Evolutionary conservation across 2,113 vertebrate species (phyloP).

Genomic region (Notiomystis cincta): DNA sequence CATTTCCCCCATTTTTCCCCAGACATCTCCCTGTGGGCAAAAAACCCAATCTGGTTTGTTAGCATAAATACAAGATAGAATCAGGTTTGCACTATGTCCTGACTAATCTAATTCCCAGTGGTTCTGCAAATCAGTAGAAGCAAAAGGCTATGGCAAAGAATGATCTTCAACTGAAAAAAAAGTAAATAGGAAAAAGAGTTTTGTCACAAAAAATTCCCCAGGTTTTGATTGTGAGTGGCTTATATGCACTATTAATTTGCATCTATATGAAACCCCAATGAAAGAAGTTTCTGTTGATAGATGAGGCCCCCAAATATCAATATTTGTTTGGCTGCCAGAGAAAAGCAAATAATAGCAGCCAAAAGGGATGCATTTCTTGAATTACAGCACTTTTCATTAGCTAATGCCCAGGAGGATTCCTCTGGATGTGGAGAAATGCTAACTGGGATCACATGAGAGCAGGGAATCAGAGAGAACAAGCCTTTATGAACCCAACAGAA

Average conservation of each 20-base stretch:
- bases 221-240: not conserved
- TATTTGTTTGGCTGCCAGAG: slow-evolving; percentile 26
- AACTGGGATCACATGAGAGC: not conserved
- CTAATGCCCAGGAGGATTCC: not conserved
- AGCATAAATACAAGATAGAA: not conserved
- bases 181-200: not conserved
- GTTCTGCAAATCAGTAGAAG: not conserved
- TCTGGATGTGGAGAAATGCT: not conserved
- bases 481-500: not conserved
- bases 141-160: not conserved
- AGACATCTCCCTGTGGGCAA: not conserved
- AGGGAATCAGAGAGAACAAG: not conserved
- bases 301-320: not conserved
- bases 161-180: not conserved
- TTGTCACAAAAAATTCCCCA: not conserved
- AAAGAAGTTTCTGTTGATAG: not conserved
- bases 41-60: not conserved
- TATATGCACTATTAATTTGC: not conserved
- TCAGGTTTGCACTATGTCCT: not conserved
- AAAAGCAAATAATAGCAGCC: not conserved
- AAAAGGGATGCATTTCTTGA: slow-evolving; percentile 14
- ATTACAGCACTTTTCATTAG: slow-evolving; percentile 61
- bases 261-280: not conserved
- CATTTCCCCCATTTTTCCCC: not conserved
- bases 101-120: not conserved